Base-by-base conservation (phyloP, 2,888 invertebrate genomes). In the Agapetus fuscipes region DNA sequence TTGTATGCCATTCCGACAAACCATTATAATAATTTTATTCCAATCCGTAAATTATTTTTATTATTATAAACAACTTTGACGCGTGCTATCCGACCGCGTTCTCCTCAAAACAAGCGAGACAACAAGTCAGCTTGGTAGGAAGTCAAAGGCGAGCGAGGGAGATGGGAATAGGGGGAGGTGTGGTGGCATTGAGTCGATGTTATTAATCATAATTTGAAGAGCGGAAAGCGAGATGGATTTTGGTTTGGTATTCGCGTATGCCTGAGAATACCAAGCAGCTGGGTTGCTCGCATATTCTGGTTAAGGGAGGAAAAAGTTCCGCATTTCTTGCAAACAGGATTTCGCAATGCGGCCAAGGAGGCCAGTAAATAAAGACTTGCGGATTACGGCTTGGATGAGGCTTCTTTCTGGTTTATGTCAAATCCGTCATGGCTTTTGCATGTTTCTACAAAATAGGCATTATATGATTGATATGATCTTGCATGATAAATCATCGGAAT, bases 151-250 rank as follows among this genome's bases (percentile, higher is more conserved):
- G 20, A 36, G 17, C 10, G 28, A 32, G 20, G 13, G 25, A 27
- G 14, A 10, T 28, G 39, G 45, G 29, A 35, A 7, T 13, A 25
- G 15, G 32, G 26, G 26, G 13, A 32, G 17, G 28, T 28, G 36
- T 13, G 33, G 35, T 34, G 32, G 27, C 46, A 33, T 33, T 36
- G 39, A 43, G 43, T 43, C 46, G 41, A 41, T 41, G 44, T 47
- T 47, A 47, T 47, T 47, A 47, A 47, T 47, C 47, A 47, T 47
- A 47, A 47, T 47, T 47, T 47, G 47, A 47, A 47, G 39, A 44
- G 44, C 39, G 47, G 41, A 42, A 45, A 36, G 36, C 39, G 44
- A 47, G 47, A 47, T 45, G 47, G 44, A 47, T 47, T 47, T 41
- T 41, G 44, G 47, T 47, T 47, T 45, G 42, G 44, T 42, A 43